Evolutionary conservation across 2,888 invertebrate genomes (phyloP).

Genomic region (Neoscelio sp.): DNA sequence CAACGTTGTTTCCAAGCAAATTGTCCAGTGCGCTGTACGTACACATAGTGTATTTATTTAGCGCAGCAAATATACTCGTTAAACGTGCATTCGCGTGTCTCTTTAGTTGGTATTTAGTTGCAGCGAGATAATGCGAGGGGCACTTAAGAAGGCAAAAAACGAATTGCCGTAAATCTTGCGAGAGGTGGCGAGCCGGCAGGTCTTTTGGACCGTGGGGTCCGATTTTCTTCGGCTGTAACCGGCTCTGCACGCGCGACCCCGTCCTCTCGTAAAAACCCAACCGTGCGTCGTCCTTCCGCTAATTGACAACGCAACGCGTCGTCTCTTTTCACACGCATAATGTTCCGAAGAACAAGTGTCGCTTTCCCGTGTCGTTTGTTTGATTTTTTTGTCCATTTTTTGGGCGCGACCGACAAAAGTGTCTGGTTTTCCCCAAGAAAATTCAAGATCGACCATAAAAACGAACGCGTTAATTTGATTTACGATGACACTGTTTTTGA

Average conservation of each 20-base stretch:
- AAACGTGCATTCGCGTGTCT: conserved; percentile 54
- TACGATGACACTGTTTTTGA: conserved; percentile 14
- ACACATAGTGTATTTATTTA: too few relatives aligned
- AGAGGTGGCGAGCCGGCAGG: conserved; percentile 69
- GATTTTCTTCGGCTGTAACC: conserved; percentile 79
- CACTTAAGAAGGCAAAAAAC: conserved; percentile 78
- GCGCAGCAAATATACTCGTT: conserved; percentile 72
- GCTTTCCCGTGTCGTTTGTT: not conserved
- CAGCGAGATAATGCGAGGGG: conserved; percentile 77
- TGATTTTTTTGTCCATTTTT: conserved; percentile 4
- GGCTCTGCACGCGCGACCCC: conserved; percentile 68
- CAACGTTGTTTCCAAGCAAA: too few relatives aligned
- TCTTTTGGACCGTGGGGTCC: conserved; percentile 74
- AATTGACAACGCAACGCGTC: conserved; percentile 80
- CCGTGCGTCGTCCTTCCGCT: conserved; percentile 69
- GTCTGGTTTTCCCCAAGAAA: conserved; percentile 3
- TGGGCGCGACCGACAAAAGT: conserved; percentile 6
- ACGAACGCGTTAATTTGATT: conserved; percentile 49
- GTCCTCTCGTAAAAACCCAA: conserved; percentile 71
- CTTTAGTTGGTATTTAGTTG: conserved; percentile 73
- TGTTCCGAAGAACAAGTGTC: not conserved
- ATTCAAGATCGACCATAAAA: conserved; percentile 25
- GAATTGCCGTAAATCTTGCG: conserved; percentile 78
- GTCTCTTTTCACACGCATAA: conserved; percentile 70
- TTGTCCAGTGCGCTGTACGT: too few relatives aligned